Conservation (phyloP, 1,140 invertebrate genomes). For the Magallana gigas region DNA sequence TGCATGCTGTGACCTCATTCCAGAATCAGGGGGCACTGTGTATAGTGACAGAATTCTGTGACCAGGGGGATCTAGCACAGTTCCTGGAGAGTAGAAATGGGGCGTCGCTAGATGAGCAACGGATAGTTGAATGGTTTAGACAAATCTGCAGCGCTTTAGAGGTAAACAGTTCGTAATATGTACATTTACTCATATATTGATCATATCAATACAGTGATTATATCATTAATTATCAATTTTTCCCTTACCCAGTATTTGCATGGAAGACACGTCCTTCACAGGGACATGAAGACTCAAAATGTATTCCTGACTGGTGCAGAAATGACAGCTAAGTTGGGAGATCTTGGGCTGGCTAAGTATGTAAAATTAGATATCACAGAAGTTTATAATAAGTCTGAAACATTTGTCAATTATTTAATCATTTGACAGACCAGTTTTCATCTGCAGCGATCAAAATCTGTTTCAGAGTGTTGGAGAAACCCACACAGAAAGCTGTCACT, state of each 20-base stretch:
- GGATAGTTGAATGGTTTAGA: conserved; percentile 60
- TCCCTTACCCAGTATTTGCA: conserved; percentile 61
- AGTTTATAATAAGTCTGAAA: too few relatives aligned
- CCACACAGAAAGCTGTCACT: conserved; percentile 65
- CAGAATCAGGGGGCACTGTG: conserved; percentile 61
- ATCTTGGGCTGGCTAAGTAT: conserved; percentile 66
- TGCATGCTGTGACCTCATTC: conserved; percentile 61
- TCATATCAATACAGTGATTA: neutral
- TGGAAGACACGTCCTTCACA: conserved; percentile 55
- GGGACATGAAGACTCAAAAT: conserved; percentile 67
- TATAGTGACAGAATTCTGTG: conserved; percentile 67
- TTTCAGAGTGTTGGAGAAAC: conserved; percentile 64
- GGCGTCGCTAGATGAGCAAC: conserved; percentile 53
- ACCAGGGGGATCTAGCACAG: conserved; percentile 60
- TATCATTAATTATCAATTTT: neutral
- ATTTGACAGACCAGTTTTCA: too few relatives aligned
- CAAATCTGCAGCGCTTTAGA: conserved; percentile 61
- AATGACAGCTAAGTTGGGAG: conserved; percentile 59
- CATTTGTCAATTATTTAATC: too few relatives aligned
- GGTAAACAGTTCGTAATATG: conserved; percentile 37
- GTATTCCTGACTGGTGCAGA: conserved; percentile 58
- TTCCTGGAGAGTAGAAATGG: conserved; percentile 51
- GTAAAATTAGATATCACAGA: neutral
- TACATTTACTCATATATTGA: neutral
- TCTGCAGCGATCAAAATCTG: neutral